Base-by-base conservation (phyloP, 2,888 invertebrate genomes). In the Agriopis aurantiaria region DNA sequence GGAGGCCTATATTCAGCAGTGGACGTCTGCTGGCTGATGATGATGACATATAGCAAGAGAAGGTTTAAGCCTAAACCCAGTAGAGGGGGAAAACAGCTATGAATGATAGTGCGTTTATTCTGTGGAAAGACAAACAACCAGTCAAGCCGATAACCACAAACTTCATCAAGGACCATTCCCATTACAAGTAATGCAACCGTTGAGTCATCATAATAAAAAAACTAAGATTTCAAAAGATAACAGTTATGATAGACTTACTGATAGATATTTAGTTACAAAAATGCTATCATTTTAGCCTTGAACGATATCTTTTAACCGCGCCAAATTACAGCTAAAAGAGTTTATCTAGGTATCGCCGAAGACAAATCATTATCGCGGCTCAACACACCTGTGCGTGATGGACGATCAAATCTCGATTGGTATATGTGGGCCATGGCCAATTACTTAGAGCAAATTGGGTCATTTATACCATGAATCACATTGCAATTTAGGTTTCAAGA, bases 361-460 rank as follows among this genome's bases (percentile, higher is more conserved):
- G 80, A 82, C 78, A 80, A 83, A 75, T 76, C 72, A 76, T 65
- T 82, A 82, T 82, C 82, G 73, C 64, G 69, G 76, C 75, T 77
- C 72, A 73, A 76, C 77, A 74, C 75, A 72, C 75, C 74, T 73
- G 68, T 55, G 63, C 69, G 70, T 77, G 76, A 78, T 77, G 78
- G 77, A 66, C 76, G 76, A 81, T 72, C 69, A 74, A 71, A 73
- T 75, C 80, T 83, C 75, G 77, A 77, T 83, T 69, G 78, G 65
- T 69, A 66, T 75, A 82, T 81, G 75, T 89, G 80, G 89, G 87
- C 71, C 91, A 91, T 78, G 91, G 90, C 80, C 89, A 88, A 86
- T 85, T 84, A 61, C 14, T 33, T 51, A 40, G 46, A 8, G 10
- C 40, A 58, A 58, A 58, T 58, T 51, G 58, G 68, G 62, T 43